Percentiles rank a stretch among this genome's conserved stretches.
These are phyloP conservation scores for Cheilosia scutellata DNA, from an alignment of 2,888 invertebrate species.

Conservation along the genomic window DNA sequence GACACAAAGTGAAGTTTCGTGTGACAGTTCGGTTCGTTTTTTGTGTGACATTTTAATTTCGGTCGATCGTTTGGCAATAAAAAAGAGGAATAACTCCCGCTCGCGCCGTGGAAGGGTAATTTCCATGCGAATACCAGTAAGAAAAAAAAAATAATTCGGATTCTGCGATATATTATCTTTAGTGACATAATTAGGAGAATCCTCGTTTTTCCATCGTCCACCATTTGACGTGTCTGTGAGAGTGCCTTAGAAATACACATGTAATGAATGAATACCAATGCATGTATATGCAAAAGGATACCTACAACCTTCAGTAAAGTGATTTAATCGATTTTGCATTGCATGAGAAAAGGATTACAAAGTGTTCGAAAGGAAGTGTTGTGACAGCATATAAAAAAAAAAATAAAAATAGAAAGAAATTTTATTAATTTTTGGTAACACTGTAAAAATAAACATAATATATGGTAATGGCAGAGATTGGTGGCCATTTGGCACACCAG, in stretches of 20 bases:
- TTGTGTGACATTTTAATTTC: constrained; percentile 54
- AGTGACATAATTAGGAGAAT: constrained; percentile 64
- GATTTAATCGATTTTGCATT: constrained; percentile 64
- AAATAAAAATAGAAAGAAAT: constrained; percentile 25
- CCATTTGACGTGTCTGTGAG: constrained; percentile 63
- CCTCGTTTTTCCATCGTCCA: constrained; percentile 43
- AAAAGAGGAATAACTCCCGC: constrained; percentile 20
- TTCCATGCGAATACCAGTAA: constrained; percentile 18
- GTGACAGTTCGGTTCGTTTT: constrained; percentile 71
- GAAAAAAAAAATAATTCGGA: constrained; percentile 14
- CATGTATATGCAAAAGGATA: constrained; percentile 61
- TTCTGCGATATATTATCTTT: constrained; percentile 22
- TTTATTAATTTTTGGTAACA: constrained; percentile 60
- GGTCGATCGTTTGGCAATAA: constrained; percentile 36
- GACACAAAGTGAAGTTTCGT: constrained; percentile 68
- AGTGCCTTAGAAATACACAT: constrained; percentile 70
- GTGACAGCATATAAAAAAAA: constrained; percentile 44
- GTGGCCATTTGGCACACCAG: constrained; percentile 88
- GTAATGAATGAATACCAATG: constrained; percentile 62
- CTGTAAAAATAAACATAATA: constrained; percentile 82
- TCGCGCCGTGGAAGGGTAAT: constrained; percentile 36
- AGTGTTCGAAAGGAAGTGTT: constrained; percentile 45
- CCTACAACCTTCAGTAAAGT: constrained; percentile 61
- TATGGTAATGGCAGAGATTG: constrained; percentile 88
- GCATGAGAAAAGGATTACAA: constrained; percentile 54